Evolutionary conservation across 1,140 invertebrate species (phyloP).

Genomic region (Colletes gigas): DNA sequence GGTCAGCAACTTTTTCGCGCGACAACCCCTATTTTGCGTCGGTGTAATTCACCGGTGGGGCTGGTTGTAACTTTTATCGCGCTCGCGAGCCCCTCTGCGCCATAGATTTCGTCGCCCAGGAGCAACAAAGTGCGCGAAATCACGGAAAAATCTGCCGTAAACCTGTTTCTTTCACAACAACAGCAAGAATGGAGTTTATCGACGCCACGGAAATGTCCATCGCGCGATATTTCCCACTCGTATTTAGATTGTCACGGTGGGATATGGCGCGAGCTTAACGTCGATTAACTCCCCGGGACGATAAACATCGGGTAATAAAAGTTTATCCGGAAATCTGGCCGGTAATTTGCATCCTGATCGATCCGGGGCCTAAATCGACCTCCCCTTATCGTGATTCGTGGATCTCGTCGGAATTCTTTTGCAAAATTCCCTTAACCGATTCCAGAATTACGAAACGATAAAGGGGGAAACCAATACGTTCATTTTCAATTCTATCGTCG

Average conservation of each 20-base stretch:
- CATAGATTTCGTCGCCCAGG: too few species aligned
- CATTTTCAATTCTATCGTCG: too few species aligned
- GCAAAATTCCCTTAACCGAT: conserved; percentile 30
- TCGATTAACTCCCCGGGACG: not conserved
- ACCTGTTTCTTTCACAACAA: too few species aligned
- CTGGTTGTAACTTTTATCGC: too few species aligned
- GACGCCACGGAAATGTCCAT: not conserved
- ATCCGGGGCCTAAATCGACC: not conserved
- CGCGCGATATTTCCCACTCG: too few species aligned
- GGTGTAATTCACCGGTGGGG: too few species aligned
- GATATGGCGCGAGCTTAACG: not conserved
- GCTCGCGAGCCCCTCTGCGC: too few species aligned
- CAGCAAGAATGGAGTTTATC: not conserved
- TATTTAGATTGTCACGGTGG: not conserved
- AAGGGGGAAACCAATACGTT: not conserved
- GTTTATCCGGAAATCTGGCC: not conserved
- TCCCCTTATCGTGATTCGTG: conserved; percentile 23
- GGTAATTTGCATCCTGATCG: conserved; percentile 9
- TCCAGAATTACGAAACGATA: conserved; percentile 12
- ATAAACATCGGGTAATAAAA: not conserved
- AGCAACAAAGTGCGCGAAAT: too few species aligned
- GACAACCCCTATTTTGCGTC: too few species aligned
- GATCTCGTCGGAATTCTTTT: conserved; percentile 24
- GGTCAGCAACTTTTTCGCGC: too few species aligned
- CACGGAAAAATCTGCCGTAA: too few species aligned